Base-by-base conservation (phyloP, 1,140 invertebrate species). In the Phthorimaea operculella region DNA sequence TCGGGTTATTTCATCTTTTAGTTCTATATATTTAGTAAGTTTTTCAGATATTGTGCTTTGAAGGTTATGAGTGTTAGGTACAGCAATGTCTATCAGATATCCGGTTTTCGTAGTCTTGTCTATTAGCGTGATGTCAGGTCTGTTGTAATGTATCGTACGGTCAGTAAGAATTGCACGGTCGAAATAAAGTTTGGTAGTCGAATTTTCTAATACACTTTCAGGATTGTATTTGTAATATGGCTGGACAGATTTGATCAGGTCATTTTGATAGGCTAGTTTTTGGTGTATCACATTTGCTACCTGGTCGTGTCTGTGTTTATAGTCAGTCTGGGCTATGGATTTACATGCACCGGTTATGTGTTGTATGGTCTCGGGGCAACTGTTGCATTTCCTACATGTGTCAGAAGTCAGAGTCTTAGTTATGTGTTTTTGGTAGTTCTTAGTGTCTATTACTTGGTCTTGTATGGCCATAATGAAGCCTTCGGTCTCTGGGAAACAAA, bases 1-100 rank as follows among this genome's bases (percentile, higher is more conserved):
- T 34, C 51, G 28, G n/a, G 51, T 52, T 36, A 52, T 52, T 36
- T 52, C 51, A 9, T 52, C 51, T 52, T 52, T 34, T 15, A 52
- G 33, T 34, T 52, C 51, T 15, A 36, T n/a, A n/a, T 52, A 52
- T 52, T 52, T 52, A 8, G 51, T n/a, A 12, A 52, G 51, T 52
- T 54, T 54, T 54, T 44, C 34, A 7, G 42, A 15, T 54, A 47
- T 47, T 12, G 36, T 54, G 18, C 15, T 54, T 28, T 54, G 52
- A n/a, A 52, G 9, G 28, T 52, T 52, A 17, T 36, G 51, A 10
- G 51, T 52, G 28, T 52, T 52, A 8, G 51, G 51, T 4, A 52
- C 51, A 14, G 51, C 51, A 34, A 52, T 52, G 33, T 52, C 51
- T 36, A 52, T 52, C 5, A 52, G 14, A 18, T 36, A 52, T 52